Conservation (phyloP, 1,140 invertebrate genomes). For the Drosophila pseudoobscura region DNA sequence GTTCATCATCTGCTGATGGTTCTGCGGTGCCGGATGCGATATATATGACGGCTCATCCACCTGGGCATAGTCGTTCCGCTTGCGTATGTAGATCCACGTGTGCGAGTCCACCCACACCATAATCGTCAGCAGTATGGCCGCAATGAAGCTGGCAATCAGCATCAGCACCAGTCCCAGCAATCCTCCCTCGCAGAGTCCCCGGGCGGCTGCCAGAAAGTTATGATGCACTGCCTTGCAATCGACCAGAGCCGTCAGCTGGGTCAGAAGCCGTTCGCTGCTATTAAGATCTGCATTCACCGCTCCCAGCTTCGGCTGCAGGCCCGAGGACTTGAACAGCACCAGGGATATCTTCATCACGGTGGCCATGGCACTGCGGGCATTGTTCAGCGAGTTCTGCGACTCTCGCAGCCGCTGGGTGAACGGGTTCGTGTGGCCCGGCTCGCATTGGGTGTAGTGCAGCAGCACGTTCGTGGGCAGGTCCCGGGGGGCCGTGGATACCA, state of each 20-base stretch:
- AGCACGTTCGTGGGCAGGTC: slow-evolving; percentile 87
- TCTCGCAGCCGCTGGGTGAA: slow-evolving; percentile 90
- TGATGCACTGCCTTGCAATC: slow-evolving; percentile 92
- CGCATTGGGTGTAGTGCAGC: slow-evolving; percentile 93
- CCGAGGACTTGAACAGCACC: slow-evolving; percentile 82
- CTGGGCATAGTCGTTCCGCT: slow-evolving; percentile 84
- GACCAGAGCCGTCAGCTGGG: slow-evolving; percentile 87
- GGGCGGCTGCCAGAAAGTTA: slow-evolving; percentile 90
- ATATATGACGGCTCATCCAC: slow-evolving; percentile 83
- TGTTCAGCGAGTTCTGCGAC: slow-evolving; percentile 88
- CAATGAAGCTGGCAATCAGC: slow-evolving; percentile 91
- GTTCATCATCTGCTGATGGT: slow-evolving; percentile 83
- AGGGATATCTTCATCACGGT: slow-evolving; percentile 82
- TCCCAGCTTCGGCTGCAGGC: slow-evolving; percentile 88
- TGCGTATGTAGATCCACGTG: slow-evolving; percentile 97
- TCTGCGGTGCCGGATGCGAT: slow-evolving; percentile 81
- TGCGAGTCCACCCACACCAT: slow-evolving; percentile 97
- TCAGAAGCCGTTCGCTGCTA: slow-evolving; percentile 86
- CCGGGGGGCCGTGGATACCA: slow-evolving; percentile 91
- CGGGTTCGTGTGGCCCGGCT: slow-evolving; percentile 89
- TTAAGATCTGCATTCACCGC: slow-evolving; percentile 89
- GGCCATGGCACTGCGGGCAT: slow-evolving; percentile 85
- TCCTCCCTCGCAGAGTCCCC: slow-evolving; percentile 91
- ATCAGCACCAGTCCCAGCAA: slow-evolving; percentile 92
- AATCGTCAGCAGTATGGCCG: slow-evolving; percentile 94